Evolutionary conservation across 2,888 invertebrate genomes (phyloP).

Genomic region (Neria commutata): DNA sequence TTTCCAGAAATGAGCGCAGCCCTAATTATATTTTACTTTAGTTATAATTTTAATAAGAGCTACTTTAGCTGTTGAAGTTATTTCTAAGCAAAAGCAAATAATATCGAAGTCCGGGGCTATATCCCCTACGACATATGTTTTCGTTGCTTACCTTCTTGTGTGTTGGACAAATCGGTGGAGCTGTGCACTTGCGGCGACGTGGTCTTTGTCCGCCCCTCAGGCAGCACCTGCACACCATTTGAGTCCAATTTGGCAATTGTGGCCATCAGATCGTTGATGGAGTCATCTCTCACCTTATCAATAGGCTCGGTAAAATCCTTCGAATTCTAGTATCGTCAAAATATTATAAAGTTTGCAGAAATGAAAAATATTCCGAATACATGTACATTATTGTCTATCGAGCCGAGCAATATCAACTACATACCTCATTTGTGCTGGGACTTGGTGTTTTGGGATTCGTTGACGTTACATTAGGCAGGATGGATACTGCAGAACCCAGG

Average conservation of each 20-base stretch:
- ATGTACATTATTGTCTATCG: not conserved
- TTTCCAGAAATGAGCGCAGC: no score
- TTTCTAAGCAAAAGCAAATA: not conserved
- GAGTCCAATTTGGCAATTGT: conserved; percentile 87
- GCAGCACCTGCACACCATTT: conserved; percentile 79
- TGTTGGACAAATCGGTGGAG: conserved; percentile 69
- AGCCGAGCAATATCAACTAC: conserved; percentile 22
- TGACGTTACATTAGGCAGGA: conserved; percentile 67
- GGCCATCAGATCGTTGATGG: conserved; percentile 84
- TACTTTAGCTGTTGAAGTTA: no score
- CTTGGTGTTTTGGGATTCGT: conserved; percentile 87
- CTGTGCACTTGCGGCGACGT: conserved; percentile 76
- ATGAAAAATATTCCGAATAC: conserved; percentile 7
- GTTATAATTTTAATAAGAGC: no score
- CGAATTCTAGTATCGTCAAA: conserved; percentile 55
- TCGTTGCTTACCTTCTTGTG: conserved; percentile 56
- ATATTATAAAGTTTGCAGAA: conserved; percentile 8
- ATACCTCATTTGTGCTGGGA: conserved; percentile 71
- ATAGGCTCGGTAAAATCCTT: conserved; percentile 71
- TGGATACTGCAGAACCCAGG: conserved; percentile 52
- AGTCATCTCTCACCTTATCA: conserved; percentile 84
- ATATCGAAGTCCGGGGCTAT: not conserved
- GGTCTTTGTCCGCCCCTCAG: conserved; percentile 65
- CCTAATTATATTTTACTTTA: no score
- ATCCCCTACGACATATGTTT: not conserved